A percentile compares a stretch with the other conserved stretches of the same genome.
phyloP scores from a whole-genome alignment of 1,140 invertebrate species.

The Drosophila auraria region DNA sequence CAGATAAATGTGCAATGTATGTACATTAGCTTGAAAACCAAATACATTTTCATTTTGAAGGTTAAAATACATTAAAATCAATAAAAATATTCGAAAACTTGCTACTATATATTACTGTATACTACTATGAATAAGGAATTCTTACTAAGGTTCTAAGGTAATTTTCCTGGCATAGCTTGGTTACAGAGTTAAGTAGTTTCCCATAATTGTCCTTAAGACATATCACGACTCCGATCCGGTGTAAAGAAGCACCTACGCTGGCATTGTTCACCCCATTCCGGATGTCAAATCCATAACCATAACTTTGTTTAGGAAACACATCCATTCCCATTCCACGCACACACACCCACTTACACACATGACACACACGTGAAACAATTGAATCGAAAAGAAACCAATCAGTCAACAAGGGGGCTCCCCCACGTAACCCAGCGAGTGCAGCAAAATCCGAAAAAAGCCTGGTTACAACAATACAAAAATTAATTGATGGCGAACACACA shows the following conservation, averaged over 20 bases:
- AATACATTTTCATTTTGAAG: too few species aligned
- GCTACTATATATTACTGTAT: too few species aligned
- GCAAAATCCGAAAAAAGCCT: slow-evolving; percentile 38
- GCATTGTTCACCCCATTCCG: not conserved
- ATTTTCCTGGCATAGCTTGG: too few species aligned
- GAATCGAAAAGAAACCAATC: slow-evolving; percentile 70
- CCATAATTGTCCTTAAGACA: not conserved
- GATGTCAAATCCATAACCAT: slow-evolving; percentile 30
- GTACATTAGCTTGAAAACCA: too few species aligned
- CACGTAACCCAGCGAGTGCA: slow-evolving; percentile 32
- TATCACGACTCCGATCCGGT: not conserved
- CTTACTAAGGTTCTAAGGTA: too few species aligned
- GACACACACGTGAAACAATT: slow-evolving; percentile 41
- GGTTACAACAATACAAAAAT: slow-evolving; percentile 71
- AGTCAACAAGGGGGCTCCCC: slow-evolving; percentile 53
- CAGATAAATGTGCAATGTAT: too few species aligned
- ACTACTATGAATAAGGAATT: too few species aligned
- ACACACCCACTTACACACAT: not conserved
- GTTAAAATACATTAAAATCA: too few species aligned
- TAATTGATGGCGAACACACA: slow-evolving; percentile 72
- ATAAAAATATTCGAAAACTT: too few species aligned
- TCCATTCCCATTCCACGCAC: slow-evolving; percentile 29
- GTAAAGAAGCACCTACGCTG: too few species aligned
- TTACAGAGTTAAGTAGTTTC: too few species aligned
- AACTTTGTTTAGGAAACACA: slow-evolving; percentile 49